These are phyloP conservation scores for Orycteropus afer DNA, from an alignment of 2,113 vertebrate genomes.

Conservation along the genomic window DNA sequence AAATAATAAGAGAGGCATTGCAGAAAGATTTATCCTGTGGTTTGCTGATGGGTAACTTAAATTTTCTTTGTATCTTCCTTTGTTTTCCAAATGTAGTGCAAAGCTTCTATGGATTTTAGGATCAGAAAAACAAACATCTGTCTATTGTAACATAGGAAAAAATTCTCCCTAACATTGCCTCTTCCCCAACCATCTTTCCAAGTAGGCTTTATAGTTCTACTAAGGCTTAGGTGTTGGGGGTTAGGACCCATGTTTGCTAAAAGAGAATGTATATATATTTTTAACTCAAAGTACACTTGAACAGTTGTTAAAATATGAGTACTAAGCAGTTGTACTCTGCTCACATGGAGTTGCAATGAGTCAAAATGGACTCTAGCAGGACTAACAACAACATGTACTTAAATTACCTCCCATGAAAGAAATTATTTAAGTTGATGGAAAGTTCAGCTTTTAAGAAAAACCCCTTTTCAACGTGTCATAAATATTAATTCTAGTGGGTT, in stretches of 20 bases:
- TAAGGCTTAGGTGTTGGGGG: not conserved
- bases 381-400: not conserved
- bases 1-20: not conserved
- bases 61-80: not conserved
- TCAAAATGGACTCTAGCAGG: not conserved
- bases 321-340: not conserved
- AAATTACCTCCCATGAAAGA: slow-evolving; percentile 59
- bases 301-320: not conserved
- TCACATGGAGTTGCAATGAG: not conserved
- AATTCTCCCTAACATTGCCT: not conserved
- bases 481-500: not conserved
- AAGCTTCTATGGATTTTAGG: not conserved
- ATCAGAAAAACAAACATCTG: not conserved
- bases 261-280: not conserved
- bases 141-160: not conserved
- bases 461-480: not conserved
- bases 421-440: slow-evolving; percentile 54
- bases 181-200: not conserved
- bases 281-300: not conserved
- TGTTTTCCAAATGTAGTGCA: not conserved
- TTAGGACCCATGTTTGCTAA: not conserved
- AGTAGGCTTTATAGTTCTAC: not conserved
- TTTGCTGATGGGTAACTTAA: not conserved
- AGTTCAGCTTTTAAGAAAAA: slow-evolving; percentile 68
- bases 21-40: not conserved